A percentile compares a stretch with the other conserved stretches of the same genome.
Conservation (phyloP, 2,888 invertebrate genomes). For the Metellina segmentata region DNA sequence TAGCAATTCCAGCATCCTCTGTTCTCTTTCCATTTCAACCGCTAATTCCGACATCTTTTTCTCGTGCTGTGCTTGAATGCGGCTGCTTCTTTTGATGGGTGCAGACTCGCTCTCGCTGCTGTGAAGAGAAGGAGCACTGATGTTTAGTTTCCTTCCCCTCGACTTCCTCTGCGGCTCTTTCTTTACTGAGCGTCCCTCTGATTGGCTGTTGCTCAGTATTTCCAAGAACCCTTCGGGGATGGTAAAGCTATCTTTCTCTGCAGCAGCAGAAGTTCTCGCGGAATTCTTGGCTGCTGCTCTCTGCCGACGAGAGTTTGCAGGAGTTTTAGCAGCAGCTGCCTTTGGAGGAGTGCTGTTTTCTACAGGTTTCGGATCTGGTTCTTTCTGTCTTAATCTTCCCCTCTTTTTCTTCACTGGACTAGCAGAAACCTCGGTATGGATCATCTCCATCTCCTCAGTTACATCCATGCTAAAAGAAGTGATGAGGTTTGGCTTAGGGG, state of each 20-base stretch:
- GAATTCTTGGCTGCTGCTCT: slow-evolving; percentile 4
- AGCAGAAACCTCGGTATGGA: neutral
- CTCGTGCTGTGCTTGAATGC: slow-evolving; percentile 84
- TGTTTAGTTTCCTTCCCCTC: slow-evolving; percentile 73
- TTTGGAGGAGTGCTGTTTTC: neutral
- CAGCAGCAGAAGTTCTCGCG: neutral
- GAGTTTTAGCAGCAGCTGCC: neutral
- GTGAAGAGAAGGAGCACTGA: slow-evolving; percentile 72
- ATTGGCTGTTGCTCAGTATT: slow-evolving; percentile 76
- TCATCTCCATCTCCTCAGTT: slow-evolving; percentile 14
- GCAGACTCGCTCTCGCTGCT: slow-evolving; percentile 78
- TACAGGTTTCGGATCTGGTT: neutral
- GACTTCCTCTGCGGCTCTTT: slow-evolving; percentile 70
- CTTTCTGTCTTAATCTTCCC: slow-evolving; percentile 28
- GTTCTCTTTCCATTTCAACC: slow-evolving; percentile 77
- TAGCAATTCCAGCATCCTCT: slow-evolving; percentile 77
- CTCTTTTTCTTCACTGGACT: slow-evolving; percentile 43
- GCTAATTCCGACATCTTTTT: slow-evolving; percentile 77
- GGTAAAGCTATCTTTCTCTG: slow-evolving; percentile 45
- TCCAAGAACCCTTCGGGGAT: slow-evolving; percentile 75
- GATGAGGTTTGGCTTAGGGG: slow-evolving; percentile 40
- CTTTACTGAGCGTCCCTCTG: slow-evolving; percentile 78
- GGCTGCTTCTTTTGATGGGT: slow-evolving; percentile 81
- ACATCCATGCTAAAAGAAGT: slow-evolving; percentile 42
- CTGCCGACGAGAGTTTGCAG: neutral